Percentiles rank a stretch among this genome's conserved stretches.
These are phyloP conservation scores for Hartigia nigra DNA, from an alignment of 2,888 invertebrate species.

Conservation along the genomic window DNA sequence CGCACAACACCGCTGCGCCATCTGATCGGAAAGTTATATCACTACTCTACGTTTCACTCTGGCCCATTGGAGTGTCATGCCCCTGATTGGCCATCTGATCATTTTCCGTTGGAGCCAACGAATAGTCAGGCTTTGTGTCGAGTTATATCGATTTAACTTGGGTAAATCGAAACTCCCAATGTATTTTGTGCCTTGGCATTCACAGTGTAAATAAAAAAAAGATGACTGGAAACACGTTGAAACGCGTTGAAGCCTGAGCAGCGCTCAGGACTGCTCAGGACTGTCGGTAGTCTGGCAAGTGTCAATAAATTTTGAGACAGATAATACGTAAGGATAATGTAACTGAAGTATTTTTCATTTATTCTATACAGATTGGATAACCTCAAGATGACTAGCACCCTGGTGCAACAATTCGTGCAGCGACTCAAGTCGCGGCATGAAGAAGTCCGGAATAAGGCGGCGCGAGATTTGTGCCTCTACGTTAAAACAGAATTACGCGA, in stretches of 20 bases:
- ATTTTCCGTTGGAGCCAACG: too few species aligned
- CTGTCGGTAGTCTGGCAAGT: neutral
- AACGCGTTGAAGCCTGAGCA: neutral
- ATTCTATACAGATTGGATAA: neutral
- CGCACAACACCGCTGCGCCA: too few species aligned
- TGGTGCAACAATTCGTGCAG: slow-evolving; percentile 84
- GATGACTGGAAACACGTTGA: neutral
- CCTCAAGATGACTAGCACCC: slow-evolving; percentile 68
- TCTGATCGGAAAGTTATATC: too few species aligned
- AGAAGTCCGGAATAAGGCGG: slow-evolving; percentile 85
- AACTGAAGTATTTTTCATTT: neutral
- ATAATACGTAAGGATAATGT: neutral
- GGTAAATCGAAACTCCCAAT: neutral
- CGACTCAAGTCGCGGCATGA: slow-evolving; percentile 91
- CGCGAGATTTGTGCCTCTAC: slow-evolving; percentile 89
- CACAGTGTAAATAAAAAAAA: neutral
- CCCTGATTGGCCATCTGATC: too few species aligned
- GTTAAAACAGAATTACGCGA: slow-evolving; percentile 91
- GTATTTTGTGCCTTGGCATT: neutral
- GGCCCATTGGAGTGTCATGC: too few species aligned
- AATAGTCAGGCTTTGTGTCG: too few species aligned
- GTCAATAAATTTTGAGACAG: neutral
- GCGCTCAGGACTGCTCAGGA: neutral
- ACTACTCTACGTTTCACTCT: too few species aligned
- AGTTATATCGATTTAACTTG: neutral